Evolutionary conservation across 2,797 vertebrate species (phyloP).

Genomic region (Mus spretus): DNA sequence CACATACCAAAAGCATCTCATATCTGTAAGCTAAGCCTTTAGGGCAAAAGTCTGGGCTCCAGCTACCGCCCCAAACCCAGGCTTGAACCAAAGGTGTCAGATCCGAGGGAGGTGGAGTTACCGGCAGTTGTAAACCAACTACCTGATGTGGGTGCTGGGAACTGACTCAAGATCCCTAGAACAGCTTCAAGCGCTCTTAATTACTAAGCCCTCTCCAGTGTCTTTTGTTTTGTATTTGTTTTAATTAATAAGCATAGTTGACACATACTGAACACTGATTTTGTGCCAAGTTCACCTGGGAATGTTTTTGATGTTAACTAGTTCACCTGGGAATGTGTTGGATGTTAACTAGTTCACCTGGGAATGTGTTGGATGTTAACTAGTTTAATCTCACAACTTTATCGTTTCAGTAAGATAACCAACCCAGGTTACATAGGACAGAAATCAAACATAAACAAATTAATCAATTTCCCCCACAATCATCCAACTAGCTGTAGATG

Average conservation of each 20-base stretch:
- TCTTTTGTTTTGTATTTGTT: not conserved
- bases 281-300: not conserved
- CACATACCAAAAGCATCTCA: not conserved
- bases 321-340: not conserved
- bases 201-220: not conserved
- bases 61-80: not conserved
- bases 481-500: not conserved
- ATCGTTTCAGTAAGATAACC: not conserved
- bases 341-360: not conserved
- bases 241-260: not conserved
- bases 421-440: not conserved
- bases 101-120: not conserved
- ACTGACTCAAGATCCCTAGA: not conserved
- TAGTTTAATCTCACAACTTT: conserved; percentile 31
- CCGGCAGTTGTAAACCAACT: not conserved
- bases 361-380: not conserved
- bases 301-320: not conserved
- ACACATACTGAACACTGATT: not conserved
- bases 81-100: too few relatives aligned
- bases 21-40: not conserved
- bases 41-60: not conserved
- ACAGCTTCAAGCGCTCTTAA: not conserved
- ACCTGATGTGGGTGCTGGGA: not conserved
- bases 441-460: not conserved
- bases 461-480: not conserved